Percentiles rank a stretch among this genome's conserved stretches.
These are phyloP conservation scores for Nannoperca obscura DNA, from an alignment of 2,797 vertebrate species.

Conservation along the genomic window DNA sequence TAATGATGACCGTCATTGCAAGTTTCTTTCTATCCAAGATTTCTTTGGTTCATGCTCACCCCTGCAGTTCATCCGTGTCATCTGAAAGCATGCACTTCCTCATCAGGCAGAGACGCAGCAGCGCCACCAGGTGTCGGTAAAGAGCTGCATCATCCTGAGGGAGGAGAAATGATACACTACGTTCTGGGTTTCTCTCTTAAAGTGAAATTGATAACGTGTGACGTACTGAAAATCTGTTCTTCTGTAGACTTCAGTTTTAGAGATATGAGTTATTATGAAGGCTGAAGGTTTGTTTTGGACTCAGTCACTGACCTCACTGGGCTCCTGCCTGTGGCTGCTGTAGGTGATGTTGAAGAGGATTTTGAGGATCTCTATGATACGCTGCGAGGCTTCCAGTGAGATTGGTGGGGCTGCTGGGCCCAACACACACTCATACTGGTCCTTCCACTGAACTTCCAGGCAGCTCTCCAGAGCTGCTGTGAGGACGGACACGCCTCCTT, in stretches of 20 bases:
- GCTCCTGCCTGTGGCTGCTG: conserved; percentile 81
- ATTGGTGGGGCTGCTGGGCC: conserved; percentile 68
- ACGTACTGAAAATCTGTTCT: too few relatives aligned
- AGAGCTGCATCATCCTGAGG: conserved; percentile 82
- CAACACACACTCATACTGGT: conserved; percentile 79
- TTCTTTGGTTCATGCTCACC: conserved; percentile 69
- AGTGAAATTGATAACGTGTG: not conserved
- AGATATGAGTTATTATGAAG: not conserved
- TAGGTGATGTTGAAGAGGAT: conserved; percentile 87
- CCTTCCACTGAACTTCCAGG: conserved; percentile 82
- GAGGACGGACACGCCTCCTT: conserved; percentile 82
- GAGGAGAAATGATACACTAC: not conserved
- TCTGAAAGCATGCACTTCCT: conserved; percentile 78
- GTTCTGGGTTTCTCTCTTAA: not conserved
- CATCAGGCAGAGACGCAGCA: conserved; percentile 85
- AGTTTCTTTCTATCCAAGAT: not conserved
- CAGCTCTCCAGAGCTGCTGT: conserved; percentile 81
- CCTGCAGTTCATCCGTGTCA: conserved; percentile 84
- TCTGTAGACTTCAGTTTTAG: not conserved
- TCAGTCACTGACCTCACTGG: conserved; percentile 78
- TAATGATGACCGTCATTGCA: not conserved
- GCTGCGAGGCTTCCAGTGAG: conserved; percentile 82
- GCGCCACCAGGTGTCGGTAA: conserved; percentile 86
- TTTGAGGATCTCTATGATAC: conserved; percentile 84
- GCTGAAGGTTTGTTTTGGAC: not conserved